Evolutionary conservation across 2,113 vertebrate genomes (phyloP), one percentile per base, ranked within the genome.

Genomic region (Grus americana): DNA sequence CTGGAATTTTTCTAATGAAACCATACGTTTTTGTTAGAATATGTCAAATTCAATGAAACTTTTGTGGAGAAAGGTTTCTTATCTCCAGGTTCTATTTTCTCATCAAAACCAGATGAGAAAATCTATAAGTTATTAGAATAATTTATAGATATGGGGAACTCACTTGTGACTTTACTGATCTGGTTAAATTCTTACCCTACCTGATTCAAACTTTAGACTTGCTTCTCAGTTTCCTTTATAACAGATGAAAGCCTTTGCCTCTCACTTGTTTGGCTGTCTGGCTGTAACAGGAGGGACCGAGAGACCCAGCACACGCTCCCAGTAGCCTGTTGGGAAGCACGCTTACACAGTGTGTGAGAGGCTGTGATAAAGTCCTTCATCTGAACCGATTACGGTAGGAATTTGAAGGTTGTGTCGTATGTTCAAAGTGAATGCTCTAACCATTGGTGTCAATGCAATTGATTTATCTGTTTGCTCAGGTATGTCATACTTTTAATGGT

Each of bases 1-100:
- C 34, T 93, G 71, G 71, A 88, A 62, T 94, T 79, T 95, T 86
- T 79, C 58, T 68, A 83, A n/a, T 54, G 40, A 86, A 96, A 73
- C 52, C 58, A 38, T 65, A 68, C 1, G 0, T 83, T 92, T 70
- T 29, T 79, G 44, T 54, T 73, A 44, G 40, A 88, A 65, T 79
- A 44, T 46, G 36, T 88, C 66, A 76, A 79, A 14, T 54, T 54
- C 66, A 79, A 18, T 74, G 52, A 75, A 71, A 92, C 27, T 62
- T 79, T 34, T 36, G 58, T 38, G 29, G 22, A 91, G n/a, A 42
- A 66, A 86, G 42, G 12, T 85, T 88, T 90, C 75, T 91, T 83
- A 79, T 58, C 36, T 88, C 18, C 62, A 72, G 13, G 27, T 63
- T 85, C 42, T 63, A 20, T 66, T 86, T 88, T 72, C 71, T 83